Percentiles rank a stretch among this genome's conserved stretches.
phyloP scores from a whole-genome alignment of 2,113 vertebrate genomes.

The Uropsilus gracilis region DNA sequence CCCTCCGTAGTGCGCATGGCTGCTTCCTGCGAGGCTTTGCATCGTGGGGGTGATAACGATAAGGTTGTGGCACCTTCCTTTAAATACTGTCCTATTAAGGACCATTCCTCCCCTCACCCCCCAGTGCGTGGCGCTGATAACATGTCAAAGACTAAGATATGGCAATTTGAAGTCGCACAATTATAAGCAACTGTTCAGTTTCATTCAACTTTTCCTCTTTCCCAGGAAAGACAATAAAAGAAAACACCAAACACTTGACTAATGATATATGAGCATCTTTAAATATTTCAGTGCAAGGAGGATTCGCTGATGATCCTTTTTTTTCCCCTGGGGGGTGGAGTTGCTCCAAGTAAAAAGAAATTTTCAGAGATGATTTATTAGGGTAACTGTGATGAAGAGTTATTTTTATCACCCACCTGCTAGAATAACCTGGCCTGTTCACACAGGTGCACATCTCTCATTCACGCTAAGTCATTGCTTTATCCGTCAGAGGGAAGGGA shows the following conservation, averaged over 20 bases:
- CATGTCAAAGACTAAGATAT: slow-evolving; percentile 77
- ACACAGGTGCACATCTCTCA: slow-evolving; percentile 16
- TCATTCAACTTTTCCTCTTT: slow-evolving; percentile 62
- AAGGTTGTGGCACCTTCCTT: slow-evolving; percentile 73
- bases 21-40: slow-evolving; percentile 68
- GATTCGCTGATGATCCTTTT: slow-evolving; percentile 36
- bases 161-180: slow-evolving; percentile 76
- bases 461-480: slow-evolving; percentile 53
- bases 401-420: neutral
- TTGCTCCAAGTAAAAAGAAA: slow-evolving; percentile 19
- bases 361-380: slow-evolving; percentile 52
- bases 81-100: slow-evolving; percentile 77
- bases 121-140: slow-evolving; percentile 70
- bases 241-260: slow-evolving; percentile 15
- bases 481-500: neutral
- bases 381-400: slow-evolving; percentile 57
- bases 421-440: neutral
- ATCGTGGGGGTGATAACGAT: slow-evolving; percentile 83
- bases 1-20: slow-evolving; percentile 69
- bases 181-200: slow-evolving; percentile 70
- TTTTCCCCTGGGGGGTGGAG: too few species aligned
- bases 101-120: slow-evolving; percentile 72
- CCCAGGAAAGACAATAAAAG: slow-evolving; percentile 46
- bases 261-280: slow-evolving; percentile 74
- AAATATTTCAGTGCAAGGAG: slow-evolving; percentile 65